Base-by-base conservation (phyloP, 2,797 vertebrate genomes). In the Glossophaga mutica region DNA sequence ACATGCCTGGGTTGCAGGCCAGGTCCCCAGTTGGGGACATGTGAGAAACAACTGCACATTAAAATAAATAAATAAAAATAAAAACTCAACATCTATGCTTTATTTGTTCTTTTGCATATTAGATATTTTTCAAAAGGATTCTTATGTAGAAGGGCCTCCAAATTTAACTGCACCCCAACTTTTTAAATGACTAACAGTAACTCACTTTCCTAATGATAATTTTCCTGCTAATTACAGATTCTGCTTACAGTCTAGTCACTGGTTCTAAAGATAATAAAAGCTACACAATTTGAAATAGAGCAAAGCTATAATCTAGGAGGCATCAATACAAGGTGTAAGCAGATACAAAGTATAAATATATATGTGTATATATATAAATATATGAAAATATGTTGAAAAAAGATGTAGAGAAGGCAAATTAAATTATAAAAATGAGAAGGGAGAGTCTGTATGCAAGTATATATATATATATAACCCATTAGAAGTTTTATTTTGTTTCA, bases 401-500 rank as follows among this genome's bases (percentile, higher is more conserved):
- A 84, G 29, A 92, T 76, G 32, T 21, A 90, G 46, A 26, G 39
- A 94, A 94, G n/a, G 57, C 19, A 95, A 83, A 73, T 57, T 94
- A 92, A 91, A 65, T 71, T 39, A 74, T 15, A 86, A 79, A 87
- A 87, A 86, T 18, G 3, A 6, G 52, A 42, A 57, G 4, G 11
- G n/a, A 86, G 57, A 82, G 39, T 81, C 57, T 74, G 15, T 85
- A 85, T 29, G n/a, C 34, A 94, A 87, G 65, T 77, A 81, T 24
- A 71, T 39, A 7, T 77, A 81, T 24, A 71, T 39, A 7, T 44
- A 57, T 44, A 62, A 77, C 22, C 46, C 14, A 44, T 22, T 0
- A 62, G 71, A 93, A 82, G 46, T 76, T 93, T 83, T 44, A 71
- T 91, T 86, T 95, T 90, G 39, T 83, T 95, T 95, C 32, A 81